phyloP scores from a whole-genome alignment of 2,113 vertebrate genomes.

The Grallaria varia region DNA sequence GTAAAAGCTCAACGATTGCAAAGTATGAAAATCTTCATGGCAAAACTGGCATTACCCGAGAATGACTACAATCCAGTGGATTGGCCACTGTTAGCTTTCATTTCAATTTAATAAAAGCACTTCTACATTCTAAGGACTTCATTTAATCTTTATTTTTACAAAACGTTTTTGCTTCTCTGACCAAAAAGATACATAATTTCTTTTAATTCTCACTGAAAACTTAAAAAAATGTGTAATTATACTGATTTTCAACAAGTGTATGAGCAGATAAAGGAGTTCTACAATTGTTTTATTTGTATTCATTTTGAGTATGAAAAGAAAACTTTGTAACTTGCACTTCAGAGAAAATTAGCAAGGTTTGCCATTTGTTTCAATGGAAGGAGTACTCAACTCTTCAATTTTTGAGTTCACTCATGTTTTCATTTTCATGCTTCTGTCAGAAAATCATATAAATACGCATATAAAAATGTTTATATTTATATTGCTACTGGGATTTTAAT shows the following conservation, averaged over 20 bases:
- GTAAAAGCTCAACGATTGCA: not conserved
- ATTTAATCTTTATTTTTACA: not conserved
- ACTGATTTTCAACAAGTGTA: not conserved
- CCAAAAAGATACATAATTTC: not conserved
- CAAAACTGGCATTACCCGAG: not conserved
- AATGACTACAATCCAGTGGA: not conserved
- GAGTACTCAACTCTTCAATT: not conserved
- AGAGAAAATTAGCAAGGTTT: not conserved
- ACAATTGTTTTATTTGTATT: not conserved
- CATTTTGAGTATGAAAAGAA: not conserved
- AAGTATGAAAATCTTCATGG: not conserved
- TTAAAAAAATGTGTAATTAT: not conserved
- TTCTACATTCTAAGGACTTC: not conserved
- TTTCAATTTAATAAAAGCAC: not conserved
- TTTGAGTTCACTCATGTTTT: not conserved
- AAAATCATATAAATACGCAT: not conserved
- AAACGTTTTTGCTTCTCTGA: not conserved
- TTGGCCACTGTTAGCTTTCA: not conserved
- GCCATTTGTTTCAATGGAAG: not conserved
- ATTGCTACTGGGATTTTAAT: not conserved
- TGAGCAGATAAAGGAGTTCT: not conserved
- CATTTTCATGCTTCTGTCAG: not conserved
- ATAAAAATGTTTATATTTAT: not conserved
- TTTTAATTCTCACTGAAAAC: not conserved
- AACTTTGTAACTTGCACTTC: not conserved